These are phyloP conservation scores for Lepus europaeus DNA, from an alignment of 2,113 vertebrate species.

Conservation along the genomic window DNA sequence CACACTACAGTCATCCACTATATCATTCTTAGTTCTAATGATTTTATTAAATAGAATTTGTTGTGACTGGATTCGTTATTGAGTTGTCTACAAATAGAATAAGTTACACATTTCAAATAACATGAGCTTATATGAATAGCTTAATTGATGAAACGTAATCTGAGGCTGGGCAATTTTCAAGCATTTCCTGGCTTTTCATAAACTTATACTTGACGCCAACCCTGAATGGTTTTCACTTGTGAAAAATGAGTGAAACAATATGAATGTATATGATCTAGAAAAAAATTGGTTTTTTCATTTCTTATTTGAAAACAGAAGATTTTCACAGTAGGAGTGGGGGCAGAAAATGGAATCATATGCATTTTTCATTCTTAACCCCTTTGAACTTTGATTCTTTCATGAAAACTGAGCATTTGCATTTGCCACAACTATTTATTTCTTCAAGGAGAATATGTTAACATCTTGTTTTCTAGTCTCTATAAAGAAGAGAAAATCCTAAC, in stretches of 20 bases:
- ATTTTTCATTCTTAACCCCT: conserved; percentile 38
- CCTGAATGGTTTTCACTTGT: conserved; percentile 37
- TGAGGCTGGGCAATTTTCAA: not conserved
- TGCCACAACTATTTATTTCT: conserved; percentile 20
- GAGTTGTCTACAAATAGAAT: conserved; percentile 21
- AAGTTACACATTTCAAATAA: conserved; percentile 45
- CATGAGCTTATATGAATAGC: not conserved
- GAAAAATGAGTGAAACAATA: conserved; percentile 38
- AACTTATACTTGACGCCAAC: conserved; percentile 37
- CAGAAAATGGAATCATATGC: conserved; percentile 22
- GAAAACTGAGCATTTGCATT: conserved; percentile 38
- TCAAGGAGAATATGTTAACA: not conserved
- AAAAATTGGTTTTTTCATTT: conserved; percentile 36
- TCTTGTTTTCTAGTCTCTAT: conserved; percentile 3
- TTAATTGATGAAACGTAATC: not conserved
- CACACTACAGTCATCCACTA: not conserved
- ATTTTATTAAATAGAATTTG: conserved; percentile 45
- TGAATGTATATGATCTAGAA: conserved; percentile 56
- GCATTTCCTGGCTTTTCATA: conserved; percentile 39
- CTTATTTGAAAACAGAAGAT: conserved; percentile 33
- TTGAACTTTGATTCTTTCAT: conserved; percentile 11
- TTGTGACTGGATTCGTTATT: conserved; percentile 6
- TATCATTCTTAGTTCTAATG: conserved; percentile 29
- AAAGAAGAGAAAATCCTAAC: conserved; percentile 9
- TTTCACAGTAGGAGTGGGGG: not conserved